Evolutionary conservation across 30 jellyfish, hydroid and myxozoan genomes (phyloP).

Genomic region (Sanderia malayensis): DNA sequence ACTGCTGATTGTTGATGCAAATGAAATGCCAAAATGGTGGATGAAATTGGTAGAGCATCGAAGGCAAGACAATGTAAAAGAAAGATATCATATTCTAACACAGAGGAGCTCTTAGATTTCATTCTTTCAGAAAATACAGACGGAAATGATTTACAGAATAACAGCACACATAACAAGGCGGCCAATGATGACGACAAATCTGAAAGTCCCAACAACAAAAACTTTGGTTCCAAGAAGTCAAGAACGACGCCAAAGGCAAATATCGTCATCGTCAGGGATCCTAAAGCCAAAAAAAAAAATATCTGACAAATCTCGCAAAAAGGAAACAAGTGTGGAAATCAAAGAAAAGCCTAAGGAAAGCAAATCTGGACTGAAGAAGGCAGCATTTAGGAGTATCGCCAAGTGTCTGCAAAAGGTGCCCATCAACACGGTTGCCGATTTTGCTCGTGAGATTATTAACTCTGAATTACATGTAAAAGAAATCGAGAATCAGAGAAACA

Average conservation of each 20-base stretch:
- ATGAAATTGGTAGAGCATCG: background rate
- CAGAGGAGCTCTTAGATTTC: background rate
- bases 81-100: background rate
- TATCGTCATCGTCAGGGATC: background rate
- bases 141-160: background rate
- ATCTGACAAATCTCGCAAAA: background rate
- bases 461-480: constrained; percentile 2
- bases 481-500: background rate
- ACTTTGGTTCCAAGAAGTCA: background rate
- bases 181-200: background rate
- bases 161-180: background rate
- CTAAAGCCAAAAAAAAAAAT: too few species aligned
- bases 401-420: background rate
- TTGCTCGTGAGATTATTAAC: background rate
- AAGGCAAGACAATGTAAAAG: background rate
- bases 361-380: background rate
- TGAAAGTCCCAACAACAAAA: background rate
- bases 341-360: background rate
- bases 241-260: background rate
- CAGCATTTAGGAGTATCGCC: background rate
- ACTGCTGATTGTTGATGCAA: background rate
- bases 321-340: background rate
- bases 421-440: background rate
- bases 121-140: background rate
- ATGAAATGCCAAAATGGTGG: background rate